phyloP scores from a whole-genome alignment of 2,888 invertebrate species.

The Eugnorisma glareosa region DNA sequence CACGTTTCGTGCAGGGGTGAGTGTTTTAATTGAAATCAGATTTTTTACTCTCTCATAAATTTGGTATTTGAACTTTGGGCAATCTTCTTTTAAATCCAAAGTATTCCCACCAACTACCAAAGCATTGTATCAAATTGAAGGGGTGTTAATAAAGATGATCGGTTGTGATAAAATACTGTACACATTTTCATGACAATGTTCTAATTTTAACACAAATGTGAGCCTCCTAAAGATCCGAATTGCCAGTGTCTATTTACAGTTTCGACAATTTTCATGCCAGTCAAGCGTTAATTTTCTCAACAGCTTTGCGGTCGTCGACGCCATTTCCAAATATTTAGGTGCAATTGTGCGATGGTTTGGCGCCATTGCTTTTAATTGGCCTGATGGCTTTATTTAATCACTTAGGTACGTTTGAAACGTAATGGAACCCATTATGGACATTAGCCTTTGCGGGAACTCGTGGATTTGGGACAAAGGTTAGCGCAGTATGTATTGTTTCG shows the following conservation, averaged over 20 bases:
- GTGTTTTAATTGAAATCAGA: slow-evolving; percentile 44
- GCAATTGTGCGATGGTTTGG: slow-evolving; percentile 52
- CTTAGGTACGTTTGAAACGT: slow-evolving; percentile 21
- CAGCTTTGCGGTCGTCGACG: slow-evolving; percentile 33
- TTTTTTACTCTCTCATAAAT: slow-evolving; percentile 4
- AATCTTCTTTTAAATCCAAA: neutral
- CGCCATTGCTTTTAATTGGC: slow-evolving; percentile 54
- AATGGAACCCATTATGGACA: slow-evolving; percentile 7
- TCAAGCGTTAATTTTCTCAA: slow-evolving; percentile 41
- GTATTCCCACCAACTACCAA: neutral
- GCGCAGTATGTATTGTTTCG: neutral
- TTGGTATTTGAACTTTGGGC: neutral
- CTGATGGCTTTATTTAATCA: slow-evolving; percentile 63
- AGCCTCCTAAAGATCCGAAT: slow-evolving; percentile 1
- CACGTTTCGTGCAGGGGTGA: slow-evolving; percentile 48
- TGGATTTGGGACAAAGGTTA: slow-evolving; percentile 5
- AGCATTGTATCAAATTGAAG: neutral
- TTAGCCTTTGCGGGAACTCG: slow-evolving; percentile 31
- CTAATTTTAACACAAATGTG: neutral
- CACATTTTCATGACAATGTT: too few relatives aligned
- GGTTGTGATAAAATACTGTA: neutral
- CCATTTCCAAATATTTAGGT: slow-evolving; percentile 48
- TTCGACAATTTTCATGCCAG: slow-evolving; percentile 34
- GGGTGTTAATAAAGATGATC: neutral
- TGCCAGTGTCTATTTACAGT: slow-evolving; percentile 18